Conservation (phyloP, 2,888 invertebrate species). For the Taphrorychus bicolor region DNA sequence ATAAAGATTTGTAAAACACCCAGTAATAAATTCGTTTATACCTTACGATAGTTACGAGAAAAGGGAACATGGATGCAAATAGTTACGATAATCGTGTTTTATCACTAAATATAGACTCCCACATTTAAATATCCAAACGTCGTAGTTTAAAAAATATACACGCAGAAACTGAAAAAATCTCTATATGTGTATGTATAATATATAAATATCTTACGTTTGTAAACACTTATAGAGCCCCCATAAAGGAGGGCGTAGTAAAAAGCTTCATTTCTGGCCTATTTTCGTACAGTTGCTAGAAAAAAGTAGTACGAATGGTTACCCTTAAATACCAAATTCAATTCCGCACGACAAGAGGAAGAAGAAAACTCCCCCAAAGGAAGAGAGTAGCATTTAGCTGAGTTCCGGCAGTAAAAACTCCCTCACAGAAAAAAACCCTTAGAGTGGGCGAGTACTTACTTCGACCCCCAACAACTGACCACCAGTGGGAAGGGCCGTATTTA, state of each 20-base stretch:
- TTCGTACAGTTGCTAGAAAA: neutral
- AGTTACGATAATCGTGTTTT: slow-evolving; percentile 3
- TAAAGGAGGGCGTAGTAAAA: neutral
- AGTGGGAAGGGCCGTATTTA: slow-evolving; percentile 3
- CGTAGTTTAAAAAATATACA: neutral
- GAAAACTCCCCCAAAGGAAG: neutral
- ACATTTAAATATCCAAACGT: neutral
- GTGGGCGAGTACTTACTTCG: neutral
- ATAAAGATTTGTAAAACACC: slow-evolving; percentile 21
- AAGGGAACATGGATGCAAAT: slow-evolving; percentile 9
- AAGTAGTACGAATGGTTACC: neutral
- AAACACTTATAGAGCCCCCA: neutral
- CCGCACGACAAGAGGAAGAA: neutral
- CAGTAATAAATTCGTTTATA: slow-evolving; percentile 35
- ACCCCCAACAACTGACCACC: neutral
- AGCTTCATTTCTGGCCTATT: neutral
- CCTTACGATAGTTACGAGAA: slow-evolving; percentile 11
- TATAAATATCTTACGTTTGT: neutral
- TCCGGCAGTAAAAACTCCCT: neutral
- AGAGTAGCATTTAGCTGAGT: slow-evolving; percentile 30
- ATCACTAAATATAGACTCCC: neutral
- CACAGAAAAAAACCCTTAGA: neutral
- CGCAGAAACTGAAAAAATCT: neutral
- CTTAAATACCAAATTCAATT: neutral
- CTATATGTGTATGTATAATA: too few species aligned